phyloP scores from a whole-genome alignment of 2,888 invertebrate species.

The Atrina japonica region DNA sequence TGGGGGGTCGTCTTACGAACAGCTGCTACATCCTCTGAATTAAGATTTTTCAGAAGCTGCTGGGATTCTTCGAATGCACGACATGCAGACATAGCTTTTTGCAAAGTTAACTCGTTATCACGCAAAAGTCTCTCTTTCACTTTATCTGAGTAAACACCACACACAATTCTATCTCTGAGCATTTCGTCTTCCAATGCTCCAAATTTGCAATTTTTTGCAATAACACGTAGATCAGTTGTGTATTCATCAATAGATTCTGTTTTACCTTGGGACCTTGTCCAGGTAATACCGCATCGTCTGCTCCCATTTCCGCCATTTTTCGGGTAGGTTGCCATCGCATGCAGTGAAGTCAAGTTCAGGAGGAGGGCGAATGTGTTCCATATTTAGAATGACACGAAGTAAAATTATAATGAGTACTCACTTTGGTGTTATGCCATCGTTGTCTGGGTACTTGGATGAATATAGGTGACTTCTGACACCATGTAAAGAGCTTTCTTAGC shows the following conservation, averaged over 20 bases:
- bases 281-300: conserved; percentile 32
- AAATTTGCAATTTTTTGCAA: conserved; percentile 46
- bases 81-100: conserved; percentile 9
- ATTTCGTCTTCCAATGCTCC: conserved; percentile 23
- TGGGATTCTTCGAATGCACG: conserved; percentile 17
- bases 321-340: conserved; percentile 23
- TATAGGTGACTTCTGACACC: no score
- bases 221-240: conserved; percentile 31
- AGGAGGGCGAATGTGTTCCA: conserved; percentile 16
- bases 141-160: conserved; percentile 36
- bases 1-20: no score
- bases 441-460: no score
- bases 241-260: conserved; percentile 35
- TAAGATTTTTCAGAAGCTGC: conserved; percentile 21
- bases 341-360: conserved; percentile 21
- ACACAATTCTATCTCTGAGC: conserved; percentile 1
- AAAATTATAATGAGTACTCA: no score
- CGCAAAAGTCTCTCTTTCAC: conserved; percentile 36
- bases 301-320: conserved; percentile 25
- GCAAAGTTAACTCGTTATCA: conserved; percentile 24
- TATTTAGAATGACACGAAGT: not conserved
- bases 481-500: no score
- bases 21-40: not conserved
- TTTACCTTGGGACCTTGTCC: not conserved
- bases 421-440: no score